Percentiles rank a stretch among this genome's conserved stretches.
These are phyloP conservation scores for Eumeta japonica DNA, from an alignment of 1,140 invertebrate species.

Conservation along the genomic window DNA sequence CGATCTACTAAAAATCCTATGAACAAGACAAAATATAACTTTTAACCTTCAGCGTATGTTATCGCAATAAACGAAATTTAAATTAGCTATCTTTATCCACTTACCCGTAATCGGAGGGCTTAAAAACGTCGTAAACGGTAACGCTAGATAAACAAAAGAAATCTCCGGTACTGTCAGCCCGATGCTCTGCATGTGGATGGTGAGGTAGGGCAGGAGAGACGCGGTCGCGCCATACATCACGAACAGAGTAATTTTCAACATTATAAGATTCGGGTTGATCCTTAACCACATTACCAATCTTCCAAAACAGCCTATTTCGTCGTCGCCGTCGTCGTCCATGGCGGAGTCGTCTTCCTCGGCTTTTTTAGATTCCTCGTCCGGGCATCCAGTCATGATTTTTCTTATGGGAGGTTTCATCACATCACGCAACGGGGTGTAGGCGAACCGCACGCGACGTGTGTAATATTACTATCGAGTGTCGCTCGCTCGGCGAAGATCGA, in stretches of 20 bases:
- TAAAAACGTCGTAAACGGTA: constrained; percentile 78
- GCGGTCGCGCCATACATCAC: constrained; percentile 80
- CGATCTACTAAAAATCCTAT: constrained; percentile 78
- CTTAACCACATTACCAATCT: constrained; percentile 39
- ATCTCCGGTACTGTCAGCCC: constrained; percentile 81
- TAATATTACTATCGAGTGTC: constrained; percentile 54
- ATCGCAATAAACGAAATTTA: constrained; percentile 2
- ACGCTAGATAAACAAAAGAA: constrained; percentile 77
- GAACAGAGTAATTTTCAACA: constrained; percentile 77
- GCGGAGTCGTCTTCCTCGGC: constrained; percentile 35
- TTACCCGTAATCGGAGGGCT: constrained; percentile 77
- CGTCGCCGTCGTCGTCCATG: constrained; percentile 38
- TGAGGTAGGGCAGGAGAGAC: constrained; percentile 77
- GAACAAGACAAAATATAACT: constrained; percentile 18
- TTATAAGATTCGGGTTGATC: constrained; percentile 72
- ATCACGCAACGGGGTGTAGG: no score
- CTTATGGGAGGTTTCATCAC: no score
- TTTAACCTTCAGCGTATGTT: background rate
- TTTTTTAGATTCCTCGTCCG: constrained; percentile 38
- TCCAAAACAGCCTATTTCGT: constrained; percentile 23
- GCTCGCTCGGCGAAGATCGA: constrained; percentile 28
- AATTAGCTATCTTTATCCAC: constrained; percentile 14
- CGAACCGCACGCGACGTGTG: no score
- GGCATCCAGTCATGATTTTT: no score
- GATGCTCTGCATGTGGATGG: constrained; percentile 85